Evolutionary conservation across 2,888 invertebrate genomes (phyloP), one percentile per base, ranked within the genome.

Genomic region (Thyatira batis): DNA sequence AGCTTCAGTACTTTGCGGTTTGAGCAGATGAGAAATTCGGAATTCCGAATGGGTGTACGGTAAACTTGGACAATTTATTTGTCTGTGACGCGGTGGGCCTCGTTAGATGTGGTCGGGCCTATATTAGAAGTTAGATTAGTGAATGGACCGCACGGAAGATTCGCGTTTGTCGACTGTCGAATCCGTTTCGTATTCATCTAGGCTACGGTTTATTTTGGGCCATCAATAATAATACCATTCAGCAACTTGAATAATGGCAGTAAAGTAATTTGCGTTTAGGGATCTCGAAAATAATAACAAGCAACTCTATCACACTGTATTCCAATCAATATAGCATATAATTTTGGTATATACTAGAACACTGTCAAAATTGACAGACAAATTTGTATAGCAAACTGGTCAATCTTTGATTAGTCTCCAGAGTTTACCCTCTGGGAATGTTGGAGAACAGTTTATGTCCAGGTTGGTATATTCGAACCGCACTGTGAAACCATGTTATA

Each of bases 21-120:
- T 49, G 54, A 56, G 57, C 55, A 53, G 53, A 58, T 56, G 56
- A 54, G 54, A 52, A 53, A 57, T 56, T 63, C 60, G 56, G 60
- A 56, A 52, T 52, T 49, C 30, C 45, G 55, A 49, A 43, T 53
- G 51, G 49, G 49, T 52, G 50, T 57, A 55, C 54, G 57, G 55
- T 57, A 54, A 69, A 69, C 60, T 69, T 69, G 49, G 50, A 53
- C 57, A 65, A 65, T 69, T 67, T 67, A 63, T 63, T 57, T 54
- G 48, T 57, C 39, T 56, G 55, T 46, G 39, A 39, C 39, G 48
- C 27, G 27, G 48, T 27, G 10, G 28, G 48, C 25, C 55, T 46
- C 54, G 50, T 45, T 60, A 49, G 39, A 48, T 52, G 53, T 46
- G 58, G 58, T 58, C 20, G 51, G 28, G 33, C 50, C 50, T 51